phyloP scores from a whole-genome alignment of 2,113 vertebrate species.

The Nerophis ophidion region DNA sequence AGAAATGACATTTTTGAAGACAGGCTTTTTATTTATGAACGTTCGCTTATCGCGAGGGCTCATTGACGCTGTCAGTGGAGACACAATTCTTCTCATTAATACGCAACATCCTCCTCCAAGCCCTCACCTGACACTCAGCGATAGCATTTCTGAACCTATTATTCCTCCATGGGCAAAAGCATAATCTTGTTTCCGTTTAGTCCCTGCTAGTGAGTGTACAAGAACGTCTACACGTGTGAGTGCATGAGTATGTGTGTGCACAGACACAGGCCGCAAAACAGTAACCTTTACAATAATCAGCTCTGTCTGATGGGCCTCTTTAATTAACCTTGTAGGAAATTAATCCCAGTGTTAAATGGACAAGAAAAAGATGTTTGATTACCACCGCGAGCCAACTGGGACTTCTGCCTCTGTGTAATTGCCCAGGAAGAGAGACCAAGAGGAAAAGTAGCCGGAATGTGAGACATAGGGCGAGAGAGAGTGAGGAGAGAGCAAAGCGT shows the following conservation, averaged over 20 bases:
- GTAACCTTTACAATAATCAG: conserved; percentile 77
- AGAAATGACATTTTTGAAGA: neutral
- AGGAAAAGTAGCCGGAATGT: conserved; percentile 49
- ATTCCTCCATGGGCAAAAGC: conserved; percentile 3
- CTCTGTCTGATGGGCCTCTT: conserved; percentile 74
- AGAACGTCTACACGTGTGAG: conserved; percentile 12
- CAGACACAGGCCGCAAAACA: conserved; percentile 32
- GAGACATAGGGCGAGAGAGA: conserved; percentile 37
- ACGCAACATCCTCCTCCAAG: neutral
- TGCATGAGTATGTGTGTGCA: conserved; percentile 7
- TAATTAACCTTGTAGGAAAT: conserved; percentile 79
- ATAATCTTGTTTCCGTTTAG: neutral
- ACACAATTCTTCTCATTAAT: conserved; percentile 6
- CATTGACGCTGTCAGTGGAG: neutral
- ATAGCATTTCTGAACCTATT: neutral
- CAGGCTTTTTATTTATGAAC: neutral
- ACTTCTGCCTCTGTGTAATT: conserved; percentile 68
- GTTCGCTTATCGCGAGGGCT: conserved; percentile 1
- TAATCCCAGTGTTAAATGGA: conserved; percentile 77
- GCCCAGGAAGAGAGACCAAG: conserved; percentile 63
- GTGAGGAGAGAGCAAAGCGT: conserved; percentile 30
- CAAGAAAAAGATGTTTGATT: conserved; percentile 79
- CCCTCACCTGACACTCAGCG: neutral
- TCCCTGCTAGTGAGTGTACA: neutral
- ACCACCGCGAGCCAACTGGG: conserved; percentile 68